Conservation (phyloP, 64 coral and sea anemone species). For the Pachyseris speciosa region DNA sequence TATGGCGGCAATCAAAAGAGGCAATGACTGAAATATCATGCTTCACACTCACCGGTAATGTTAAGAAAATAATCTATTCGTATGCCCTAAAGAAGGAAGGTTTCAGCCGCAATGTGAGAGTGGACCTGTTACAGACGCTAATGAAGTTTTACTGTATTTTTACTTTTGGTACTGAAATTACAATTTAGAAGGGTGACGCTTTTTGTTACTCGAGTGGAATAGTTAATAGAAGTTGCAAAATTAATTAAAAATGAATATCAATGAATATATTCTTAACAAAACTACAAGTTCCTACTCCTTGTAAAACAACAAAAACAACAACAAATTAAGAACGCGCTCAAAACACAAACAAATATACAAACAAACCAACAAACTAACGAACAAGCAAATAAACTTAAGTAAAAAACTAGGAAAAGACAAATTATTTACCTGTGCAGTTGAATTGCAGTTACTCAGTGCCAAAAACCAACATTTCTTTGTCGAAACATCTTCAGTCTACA, state of each 20-base stretch:
- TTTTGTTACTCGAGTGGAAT: too few species aligned
- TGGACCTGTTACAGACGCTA: too few species aligned
- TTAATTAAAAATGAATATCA: neutral
- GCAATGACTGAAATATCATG: neutral
- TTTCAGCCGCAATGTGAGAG: too few species aligned
- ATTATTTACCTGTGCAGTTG: neutral
- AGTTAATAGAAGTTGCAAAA: too few species aligned
- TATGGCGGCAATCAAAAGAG: neutral
- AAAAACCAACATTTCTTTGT: constrained; percentile 39
- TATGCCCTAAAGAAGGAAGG: neutral
- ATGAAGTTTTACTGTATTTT: too few species aligned
- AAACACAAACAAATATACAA: neutral
- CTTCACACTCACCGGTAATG: neutral
- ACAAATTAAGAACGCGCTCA: too few species aligned
- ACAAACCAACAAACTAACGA: neutral
- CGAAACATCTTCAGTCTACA: neutral
- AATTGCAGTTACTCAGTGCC: constrained; percentile 8
- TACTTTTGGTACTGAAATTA: too few species aligned
- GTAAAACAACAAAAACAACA: neutral
- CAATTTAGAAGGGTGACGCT: too few species aligned
- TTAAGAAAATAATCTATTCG: constrained; percentile 35
- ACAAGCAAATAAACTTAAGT: neutral
- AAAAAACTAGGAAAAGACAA: neutral
- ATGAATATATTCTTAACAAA: neutral
- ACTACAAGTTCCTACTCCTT: neutral